These are phyloP conservation scores for Platysternon megacephalum DNA, from an alignment of 2,113 vertebrate genomes.

Conservation along the genomic window DNA sequence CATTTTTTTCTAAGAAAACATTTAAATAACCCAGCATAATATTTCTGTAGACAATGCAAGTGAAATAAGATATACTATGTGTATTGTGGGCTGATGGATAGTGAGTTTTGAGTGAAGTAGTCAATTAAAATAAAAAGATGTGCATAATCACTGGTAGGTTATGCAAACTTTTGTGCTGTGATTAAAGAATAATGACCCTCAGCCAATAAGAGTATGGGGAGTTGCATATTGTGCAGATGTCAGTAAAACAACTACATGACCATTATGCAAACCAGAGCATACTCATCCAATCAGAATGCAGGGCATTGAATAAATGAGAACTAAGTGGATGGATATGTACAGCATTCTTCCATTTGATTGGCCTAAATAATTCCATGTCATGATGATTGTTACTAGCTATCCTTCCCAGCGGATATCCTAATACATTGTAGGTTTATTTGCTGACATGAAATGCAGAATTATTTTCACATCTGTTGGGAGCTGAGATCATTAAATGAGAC, in stretches of 20 bases:
- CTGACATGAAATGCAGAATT: too few relatives aligned
- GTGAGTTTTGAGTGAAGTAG: neutral
- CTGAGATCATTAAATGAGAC: neutral
- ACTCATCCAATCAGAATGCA: neutral
- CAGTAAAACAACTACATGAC: neutral
- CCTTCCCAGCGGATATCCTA: rapidly evolving
- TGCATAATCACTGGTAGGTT: neutral
- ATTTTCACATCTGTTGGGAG: neutral
- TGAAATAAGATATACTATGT: neutral
- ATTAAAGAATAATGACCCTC: neutral
- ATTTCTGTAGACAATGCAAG: neutral
- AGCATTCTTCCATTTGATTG: neutral
- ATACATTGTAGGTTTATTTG: too few relatives aligned
- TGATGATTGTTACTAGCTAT: neutral
- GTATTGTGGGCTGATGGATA: neutral
- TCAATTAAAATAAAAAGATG: neutral
- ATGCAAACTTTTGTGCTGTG: neutral
- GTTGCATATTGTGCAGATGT: neutral
- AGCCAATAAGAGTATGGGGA: neutral
- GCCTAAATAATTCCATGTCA: neutral
- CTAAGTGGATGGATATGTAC: neutral
- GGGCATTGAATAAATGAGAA: neutral
- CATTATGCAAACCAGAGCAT: neutral
- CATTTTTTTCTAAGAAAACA: neutral
- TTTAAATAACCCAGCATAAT: neutral